Conservation (phyloP, 1,140 invertebrate species). For the Oscheius sp. region DNA sequence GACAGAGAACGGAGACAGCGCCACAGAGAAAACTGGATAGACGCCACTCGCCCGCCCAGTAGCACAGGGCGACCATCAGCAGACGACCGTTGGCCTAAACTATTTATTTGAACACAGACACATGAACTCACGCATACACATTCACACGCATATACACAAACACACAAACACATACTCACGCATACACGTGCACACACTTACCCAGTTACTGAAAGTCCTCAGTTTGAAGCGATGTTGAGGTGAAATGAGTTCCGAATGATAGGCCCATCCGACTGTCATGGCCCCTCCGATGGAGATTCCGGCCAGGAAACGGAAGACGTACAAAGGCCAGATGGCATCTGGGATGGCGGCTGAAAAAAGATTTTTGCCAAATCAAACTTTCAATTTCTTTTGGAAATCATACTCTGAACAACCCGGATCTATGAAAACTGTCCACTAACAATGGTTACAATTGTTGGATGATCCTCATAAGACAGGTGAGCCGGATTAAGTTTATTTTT, state of each 20-base stretch:
- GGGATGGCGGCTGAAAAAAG: too few relatives aligned
- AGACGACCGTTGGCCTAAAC: slow-evolving; percentile 20
- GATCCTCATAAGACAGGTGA: too few relatives aligned
- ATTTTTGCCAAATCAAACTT: background rate
- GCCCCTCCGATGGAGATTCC: slow-evolving; percentile 7
- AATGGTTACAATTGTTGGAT: background rate
- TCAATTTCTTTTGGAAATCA: background rate
- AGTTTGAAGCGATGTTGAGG: slow-evolving; percentile 7
- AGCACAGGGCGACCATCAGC: background rate
- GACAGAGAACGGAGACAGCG: slow-evolving; percentile 4
- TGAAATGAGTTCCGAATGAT: slow-evolving; percentile 11
- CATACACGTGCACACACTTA: too few relatives aligned
- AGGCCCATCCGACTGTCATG: slow-evolving; percentile 20
- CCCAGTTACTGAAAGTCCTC: slow-evolving; percentile 24
- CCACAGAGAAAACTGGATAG: background rate
- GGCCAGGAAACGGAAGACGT: slow-evolving; percentile 14
- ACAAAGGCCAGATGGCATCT: too few relatives aligned
- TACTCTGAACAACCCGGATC: background rate
- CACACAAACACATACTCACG: too few relatives aligned
- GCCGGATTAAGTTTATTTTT: too few relatives aligned
- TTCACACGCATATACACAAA: too few relatives aligned
- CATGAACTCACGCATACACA: background rate
- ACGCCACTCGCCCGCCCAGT: slow-evolving; percentile 6
- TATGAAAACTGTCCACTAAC: background rate
- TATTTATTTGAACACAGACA: background rate